Evolutionary conservation across 2,113 vertebrate genomes (phyloP).

Genomic region (Rhinopomastus cyanomelas): DNA sequence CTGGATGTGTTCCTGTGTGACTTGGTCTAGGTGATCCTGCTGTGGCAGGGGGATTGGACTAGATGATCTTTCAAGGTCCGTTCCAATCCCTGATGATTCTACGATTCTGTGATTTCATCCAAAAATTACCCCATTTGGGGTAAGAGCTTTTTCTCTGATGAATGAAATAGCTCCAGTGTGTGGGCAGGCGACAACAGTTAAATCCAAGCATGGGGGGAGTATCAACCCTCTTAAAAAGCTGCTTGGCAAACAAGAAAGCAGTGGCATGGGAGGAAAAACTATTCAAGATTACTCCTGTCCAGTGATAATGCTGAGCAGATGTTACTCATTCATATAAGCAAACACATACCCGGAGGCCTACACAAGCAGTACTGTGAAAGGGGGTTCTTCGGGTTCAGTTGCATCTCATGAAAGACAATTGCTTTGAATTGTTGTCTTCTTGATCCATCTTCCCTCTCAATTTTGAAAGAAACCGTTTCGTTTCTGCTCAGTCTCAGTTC

Average conservation of each 20-base stretch:
- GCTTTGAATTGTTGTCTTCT: neutral
- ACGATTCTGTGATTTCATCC: too few species aligned
- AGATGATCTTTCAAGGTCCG: too few species aligned
- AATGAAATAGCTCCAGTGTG: neutral
- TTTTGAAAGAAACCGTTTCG: neutral
- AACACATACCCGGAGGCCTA: too few species aligned
- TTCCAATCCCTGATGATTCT: too few species aligned
- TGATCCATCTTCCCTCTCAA: neutral
- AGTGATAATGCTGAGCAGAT: neutral
- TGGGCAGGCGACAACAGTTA: neutral
- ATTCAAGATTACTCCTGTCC: neutral
- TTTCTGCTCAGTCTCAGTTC: neutral
- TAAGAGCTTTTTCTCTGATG: neutral
- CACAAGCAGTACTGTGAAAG: rapidly evolving
- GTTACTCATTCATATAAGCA: neutral
- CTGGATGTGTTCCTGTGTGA: too few species aligned
- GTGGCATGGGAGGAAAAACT: neutral
- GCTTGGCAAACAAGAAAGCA: neutral
- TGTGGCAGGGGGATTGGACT: too few species aligned
- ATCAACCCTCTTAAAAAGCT: neutral
- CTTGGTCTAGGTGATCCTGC: too few species aligned
- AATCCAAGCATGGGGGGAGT: neutral
- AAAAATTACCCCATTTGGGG: neutral
- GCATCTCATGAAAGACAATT: neutral
- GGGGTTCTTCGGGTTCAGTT: neutral